Evolutionary conservation across 2,113 vertebrate genomes (phyloP).

Genomic region (Phaethon lepturus): DNA sequence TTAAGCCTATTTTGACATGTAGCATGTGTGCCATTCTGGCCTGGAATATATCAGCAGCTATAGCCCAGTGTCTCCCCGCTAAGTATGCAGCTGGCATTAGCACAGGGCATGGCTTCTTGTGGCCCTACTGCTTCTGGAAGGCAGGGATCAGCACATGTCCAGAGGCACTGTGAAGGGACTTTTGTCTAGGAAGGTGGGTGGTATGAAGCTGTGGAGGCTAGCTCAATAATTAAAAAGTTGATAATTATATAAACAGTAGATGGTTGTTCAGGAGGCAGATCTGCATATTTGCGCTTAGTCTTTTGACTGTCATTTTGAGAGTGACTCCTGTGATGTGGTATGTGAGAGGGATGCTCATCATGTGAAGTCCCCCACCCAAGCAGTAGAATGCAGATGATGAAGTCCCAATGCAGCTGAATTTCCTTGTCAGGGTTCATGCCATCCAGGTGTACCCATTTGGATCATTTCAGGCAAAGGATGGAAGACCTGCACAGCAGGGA

Average conservation of each 20-base stretch:
- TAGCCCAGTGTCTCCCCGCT: not conserved
- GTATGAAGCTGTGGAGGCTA: not conserved
- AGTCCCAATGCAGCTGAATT: not conserved
- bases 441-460: not conserved
- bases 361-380: not conserved
- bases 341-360: not conserved
- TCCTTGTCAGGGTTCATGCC: not conserved
- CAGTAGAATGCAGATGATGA: not conserved
- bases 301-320: not conserved
- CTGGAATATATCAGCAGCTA: not conserved
- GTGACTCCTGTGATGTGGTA: not conserved
- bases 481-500: not conserved
- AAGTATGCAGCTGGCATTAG: not conserved
- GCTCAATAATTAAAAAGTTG: not conserved
- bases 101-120: not conserved
- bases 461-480: not conserved
- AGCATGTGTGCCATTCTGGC: not conserved
- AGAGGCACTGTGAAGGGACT: not conserved
- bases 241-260: not conserved
- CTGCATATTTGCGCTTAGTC: not conserved
- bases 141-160: not conserved
- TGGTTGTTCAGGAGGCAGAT: not conserved
- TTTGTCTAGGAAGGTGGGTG: not conserved
- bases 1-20: not conserved
- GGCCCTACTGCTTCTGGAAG: not conserved